Evolutionary conservation across 1,140 invertebrate genomes (phyloP), one percentile per base, ranked within the genome.

Genomic region (Drosophila baimaii): DNA sequence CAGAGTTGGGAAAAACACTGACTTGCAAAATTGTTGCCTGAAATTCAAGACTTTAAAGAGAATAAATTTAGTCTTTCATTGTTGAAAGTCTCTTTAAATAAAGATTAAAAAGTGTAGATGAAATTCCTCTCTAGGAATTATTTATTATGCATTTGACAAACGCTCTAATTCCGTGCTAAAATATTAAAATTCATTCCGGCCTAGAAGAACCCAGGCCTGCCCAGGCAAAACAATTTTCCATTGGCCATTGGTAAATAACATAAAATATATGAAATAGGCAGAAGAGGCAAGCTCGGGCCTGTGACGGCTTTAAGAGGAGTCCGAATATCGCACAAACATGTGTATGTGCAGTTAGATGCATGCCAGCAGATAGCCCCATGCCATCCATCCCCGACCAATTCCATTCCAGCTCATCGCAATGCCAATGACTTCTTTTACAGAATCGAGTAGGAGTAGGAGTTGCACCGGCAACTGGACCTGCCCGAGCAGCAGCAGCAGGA

Each of bases 371-470:
- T 76, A 77, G 47, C 41, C 66, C 46, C 62, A 41, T 21, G 31
- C 64, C 77, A 77, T 59, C 79, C 56, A 64, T 64, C 80, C 57
- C 70, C 37, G 43, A 47, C 43, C 57, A 74, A 62, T 51, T 49
- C 41, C 49, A 52, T 21, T 43, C 46, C 54, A 39, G 47, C 49
- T 51, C 49, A 65, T 52, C 66, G 63, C 70, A 76, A 88, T 83
- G 83, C 76, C 83, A 88, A 82, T 86, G 83, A 86, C 82, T 86
- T 88, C 79, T 82, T 71, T 49, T 35, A 44, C 41, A 33, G 35
- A 25, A 41, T 29, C 9, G 46, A 33, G 23, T 23, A 54, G 70
- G 57, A 35, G 54, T 17, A 52, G 39, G 66, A 29, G 41, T 37
- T 12, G 37, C 41, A 47, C 35, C 10, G 9, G 29, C 27, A 46